These are phyloP conservation scores for Strigamia transsilvanica DNA, from an alignment of 2,888 invertebrate species.

Conservation along the genomic window DNA sequence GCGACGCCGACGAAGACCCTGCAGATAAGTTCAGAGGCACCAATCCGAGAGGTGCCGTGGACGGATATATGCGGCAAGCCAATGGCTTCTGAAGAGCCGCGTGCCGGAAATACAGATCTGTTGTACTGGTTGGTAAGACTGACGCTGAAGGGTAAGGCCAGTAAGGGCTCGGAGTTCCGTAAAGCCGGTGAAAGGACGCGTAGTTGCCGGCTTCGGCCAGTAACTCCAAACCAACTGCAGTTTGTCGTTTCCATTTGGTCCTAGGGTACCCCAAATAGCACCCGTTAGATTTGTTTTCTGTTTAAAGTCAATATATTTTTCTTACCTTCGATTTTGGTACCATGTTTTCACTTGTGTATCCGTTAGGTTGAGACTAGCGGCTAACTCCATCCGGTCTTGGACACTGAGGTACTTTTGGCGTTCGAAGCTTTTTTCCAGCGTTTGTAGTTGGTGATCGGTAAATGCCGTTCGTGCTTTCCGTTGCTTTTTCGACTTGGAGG, in stretches of 20 bases:
- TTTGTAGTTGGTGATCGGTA: conserved; percentile 97
- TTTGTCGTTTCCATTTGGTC: conserved; percentile 99
- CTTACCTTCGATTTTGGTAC: conserved; percentile 98
- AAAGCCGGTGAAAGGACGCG: conserved; percentile 94
- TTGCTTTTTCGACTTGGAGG: conserved; percentile 80
- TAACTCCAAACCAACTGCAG: conserved; percentile 95
- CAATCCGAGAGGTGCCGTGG: conserved; percentile 60
- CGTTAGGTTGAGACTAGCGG: conserved; percentile 79
- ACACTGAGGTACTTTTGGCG: conserved; percentile 96
- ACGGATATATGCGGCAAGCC: conserved; percentile 71
- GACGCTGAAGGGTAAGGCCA: conserved; percentile 52
- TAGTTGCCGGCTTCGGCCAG: conserved; percentile 97
- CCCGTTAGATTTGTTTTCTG: neutral
- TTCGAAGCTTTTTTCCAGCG: conserved; percentile 96
- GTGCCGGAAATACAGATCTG: conserved; percentile 83
- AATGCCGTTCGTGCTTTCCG: conserved; percentile 97
- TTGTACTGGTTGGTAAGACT: conserved; percentile 60
- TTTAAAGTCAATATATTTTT: neutral
- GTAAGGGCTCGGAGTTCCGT: conserved; percentile 75
- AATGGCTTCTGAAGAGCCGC: conserved; percentile 87
- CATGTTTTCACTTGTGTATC: conserved; percentile 99
- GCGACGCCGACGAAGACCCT: conserved; percentile 49
- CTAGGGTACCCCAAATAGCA: conserved; percentile 67
- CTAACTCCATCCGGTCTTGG: conserved; percentile 79
- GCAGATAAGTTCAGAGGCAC: conserved; percentile 63